These are phyloP conservation scores for Drosophila prolongata DNA, from an alignment of 2,888 invertebrate genomes.

Conservation along the genomic window DNA sequence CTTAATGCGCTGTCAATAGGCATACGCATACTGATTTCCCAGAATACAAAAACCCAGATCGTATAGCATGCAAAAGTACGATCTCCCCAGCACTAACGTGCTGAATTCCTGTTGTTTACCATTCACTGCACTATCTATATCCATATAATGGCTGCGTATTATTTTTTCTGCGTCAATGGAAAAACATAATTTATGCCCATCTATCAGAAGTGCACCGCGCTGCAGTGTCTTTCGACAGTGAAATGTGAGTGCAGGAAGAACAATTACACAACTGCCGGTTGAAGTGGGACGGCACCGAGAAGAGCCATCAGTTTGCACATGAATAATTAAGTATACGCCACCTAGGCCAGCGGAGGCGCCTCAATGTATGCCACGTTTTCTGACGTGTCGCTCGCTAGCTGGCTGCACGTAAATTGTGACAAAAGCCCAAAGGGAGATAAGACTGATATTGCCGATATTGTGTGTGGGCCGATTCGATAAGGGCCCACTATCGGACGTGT, in stretches of 20 bases:
- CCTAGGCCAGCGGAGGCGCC: constrained; percentile 24
- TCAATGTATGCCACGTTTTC: constrained; percentile 21
- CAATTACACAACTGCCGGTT: constrained; percentile 25
- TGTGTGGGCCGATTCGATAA: constrained; percentile 29
- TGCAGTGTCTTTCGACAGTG: constrained; percentile 3
- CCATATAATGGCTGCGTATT: constrained; percentile 36
- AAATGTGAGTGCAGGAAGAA: constrained; percentile 29
- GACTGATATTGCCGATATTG: constrained; percentile 18
- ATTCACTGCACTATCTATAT: constrained; percentile 37
- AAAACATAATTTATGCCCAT: constrained; percentile 30
- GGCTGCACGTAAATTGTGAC: constrained; percentile 12
- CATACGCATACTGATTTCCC: constrained; percentile 19
- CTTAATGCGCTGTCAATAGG: constrained; percentile 28
- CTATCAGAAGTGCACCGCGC: constrained; percentile 4
- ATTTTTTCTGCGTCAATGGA: constrained; percentile 40
- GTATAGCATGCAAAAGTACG: neutral
- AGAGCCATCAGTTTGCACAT: constrained; percentile 11
- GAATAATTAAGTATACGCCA: constrained; percentile 42
- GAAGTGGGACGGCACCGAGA: constrained; percentile 1
- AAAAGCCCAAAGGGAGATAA: constrained; percentile 13
- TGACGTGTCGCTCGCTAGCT: constrained; percentile 16
- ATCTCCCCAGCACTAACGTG: neutral
- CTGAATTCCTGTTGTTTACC: constrained; percentile 17
- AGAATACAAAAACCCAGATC: constrained; percentile 7
- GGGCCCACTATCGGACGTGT: constrained; percentile 19